phyloP scores from a whole-genome alignment of 2,888 invertebrate genomes.

The Aporophyla nigra region DNA sequence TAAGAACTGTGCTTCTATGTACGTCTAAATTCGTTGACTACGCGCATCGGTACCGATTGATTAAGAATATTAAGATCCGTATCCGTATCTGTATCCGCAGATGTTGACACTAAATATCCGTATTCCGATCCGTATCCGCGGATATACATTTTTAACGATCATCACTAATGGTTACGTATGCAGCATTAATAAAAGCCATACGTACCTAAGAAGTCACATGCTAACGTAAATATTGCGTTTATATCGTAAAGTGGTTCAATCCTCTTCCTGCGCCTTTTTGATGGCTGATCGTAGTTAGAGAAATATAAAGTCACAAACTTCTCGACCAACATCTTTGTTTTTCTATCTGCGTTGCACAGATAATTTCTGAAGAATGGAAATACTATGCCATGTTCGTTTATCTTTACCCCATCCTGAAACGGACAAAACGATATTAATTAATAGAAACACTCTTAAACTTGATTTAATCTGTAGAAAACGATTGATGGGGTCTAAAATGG shows the following conservation, averaged over 20 bases:
- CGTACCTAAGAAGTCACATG: slow-evolving; percentile 71
- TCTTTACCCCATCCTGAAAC: slow-evolving; percentile 84
- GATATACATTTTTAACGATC: too few relatives aligned
- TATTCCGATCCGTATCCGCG: too few relatives aligned
- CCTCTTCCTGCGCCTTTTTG: slow-evolving; percentile 48
- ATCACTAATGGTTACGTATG: neutral
- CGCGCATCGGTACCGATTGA: too few relatives aligned
- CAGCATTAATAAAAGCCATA: neutral
- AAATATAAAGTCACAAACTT: slow-evolving; percentile 84
- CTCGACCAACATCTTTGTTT: slow-evolving; percentile 80
- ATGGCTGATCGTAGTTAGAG: slow-evolving; percentile 70
- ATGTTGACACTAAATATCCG: too few relatives aligned
- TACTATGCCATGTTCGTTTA: slow-evolving; percentile 78
- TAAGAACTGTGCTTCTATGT: too few relatives aligned
- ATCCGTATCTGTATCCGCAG: too few relatives aligned
- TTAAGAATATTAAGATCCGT: too few relatives aligned
- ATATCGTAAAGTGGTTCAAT: slow-evolving; percentile 76
- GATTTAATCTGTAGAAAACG: neutral
- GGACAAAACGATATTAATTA: neutral
- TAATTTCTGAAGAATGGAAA: slow-evolving; percentile 81
- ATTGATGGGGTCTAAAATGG: neutral
- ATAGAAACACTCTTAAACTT: neutral
- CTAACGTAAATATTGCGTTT: slow-evolving; percentile 71
- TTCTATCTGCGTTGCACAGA: slow-evolving; percentile 71
- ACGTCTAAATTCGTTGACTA: too few relatives aligned